These are phyloP conservation scores for Gephyroberyx darwinii DNA, from an alignment of 2,797 vertebrate species.

Conservation along the genomic window DNA sequence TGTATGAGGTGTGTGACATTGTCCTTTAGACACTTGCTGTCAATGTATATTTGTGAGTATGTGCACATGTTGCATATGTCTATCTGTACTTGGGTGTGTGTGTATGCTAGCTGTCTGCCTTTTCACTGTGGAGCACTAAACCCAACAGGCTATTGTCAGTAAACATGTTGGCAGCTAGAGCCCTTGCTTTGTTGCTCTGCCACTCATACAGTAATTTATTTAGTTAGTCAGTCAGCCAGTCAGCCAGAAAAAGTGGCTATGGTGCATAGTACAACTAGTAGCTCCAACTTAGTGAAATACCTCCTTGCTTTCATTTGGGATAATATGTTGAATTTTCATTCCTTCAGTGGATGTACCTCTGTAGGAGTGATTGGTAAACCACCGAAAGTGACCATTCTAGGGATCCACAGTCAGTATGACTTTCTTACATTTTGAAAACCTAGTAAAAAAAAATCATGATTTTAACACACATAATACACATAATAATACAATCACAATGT, in stretches of 20 bases:
- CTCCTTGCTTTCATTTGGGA: too few species aligned
- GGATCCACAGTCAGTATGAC: too few species aligned
- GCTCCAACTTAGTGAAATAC: too few species aligned
- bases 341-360: too few species aligned
- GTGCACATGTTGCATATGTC: constrained; percentile 7
- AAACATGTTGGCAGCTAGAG: constrained; percentile 60
- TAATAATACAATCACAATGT: constrained; percentile 14
- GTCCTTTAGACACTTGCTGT: constrained; percentile 69
- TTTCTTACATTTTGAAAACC: too few species aligned
- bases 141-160: constrained; percentile 66
- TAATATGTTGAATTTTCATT: too few species aligned
- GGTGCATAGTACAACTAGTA: too few species aligned
- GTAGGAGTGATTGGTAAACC: too few species aligned
- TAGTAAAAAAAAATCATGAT: constrained; percentile 1
- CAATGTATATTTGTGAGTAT: constrained; percentile 15
- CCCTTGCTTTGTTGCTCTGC: constrained; percentile 46
- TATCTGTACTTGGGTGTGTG: constrained; percentile 9
- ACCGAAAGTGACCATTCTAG: too few species aligned
- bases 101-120: constrained; percentile 49
- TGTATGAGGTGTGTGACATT: constrained; percentile 66
- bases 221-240: constrained; percentile 37
- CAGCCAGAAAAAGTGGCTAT: constrained; percentile 4
- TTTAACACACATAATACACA: too few species aligned
- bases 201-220: constrained; percentile 58
- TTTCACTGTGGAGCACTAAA: constrained; percentile 61